A percentile compares a stretch with the other conserved stretches of the same genome.
These are phyloP conservation scores for Smithornis capensis DNA, from an alignment of 2,113 vertebrate genomes.

Conservation along the genomic window DNA sequence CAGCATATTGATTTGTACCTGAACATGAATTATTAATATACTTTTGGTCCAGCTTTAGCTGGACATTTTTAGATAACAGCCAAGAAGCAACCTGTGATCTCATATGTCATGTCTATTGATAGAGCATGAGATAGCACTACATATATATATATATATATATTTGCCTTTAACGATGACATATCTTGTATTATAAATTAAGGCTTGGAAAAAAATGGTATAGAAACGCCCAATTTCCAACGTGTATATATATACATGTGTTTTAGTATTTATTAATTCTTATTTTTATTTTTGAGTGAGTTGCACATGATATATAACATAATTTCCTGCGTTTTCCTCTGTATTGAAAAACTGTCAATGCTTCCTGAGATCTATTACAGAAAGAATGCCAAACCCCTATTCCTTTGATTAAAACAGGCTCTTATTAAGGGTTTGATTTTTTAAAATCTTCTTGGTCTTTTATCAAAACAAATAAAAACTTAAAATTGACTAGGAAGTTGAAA, in stretches of 20 bases:
- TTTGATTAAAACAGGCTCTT: neutral
- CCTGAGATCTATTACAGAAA: neutral
- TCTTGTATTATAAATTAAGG: neutral
- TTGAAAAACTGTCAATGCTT: neutral
- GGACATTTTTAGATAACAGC: neutral
- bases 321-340: neutral
- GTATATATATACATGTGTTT: neutral
- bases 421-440: neutral
- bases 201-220: neutral
- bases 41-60: neutral
- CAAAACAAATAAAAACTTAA: neutral
- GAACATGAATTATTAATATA: neutral
- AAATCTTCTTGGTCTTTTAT: neutral
- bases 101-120: neutral
- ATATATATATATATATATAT: neutral
- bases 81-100: neutral
- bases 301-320: neutral
- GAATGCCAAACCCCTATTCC: neutral
- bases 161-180: neutral
- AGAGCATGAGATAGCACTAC: neutral
- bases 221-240: neutral
- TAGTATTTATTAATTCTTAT: neutral
- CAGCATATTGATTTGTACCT: neutral
- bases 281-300: neutral
- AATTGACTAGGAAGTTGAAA: neutral